Conservation (phyloP, 2,888 invertebrate genomes). For the Meteorus colon region DNA sequence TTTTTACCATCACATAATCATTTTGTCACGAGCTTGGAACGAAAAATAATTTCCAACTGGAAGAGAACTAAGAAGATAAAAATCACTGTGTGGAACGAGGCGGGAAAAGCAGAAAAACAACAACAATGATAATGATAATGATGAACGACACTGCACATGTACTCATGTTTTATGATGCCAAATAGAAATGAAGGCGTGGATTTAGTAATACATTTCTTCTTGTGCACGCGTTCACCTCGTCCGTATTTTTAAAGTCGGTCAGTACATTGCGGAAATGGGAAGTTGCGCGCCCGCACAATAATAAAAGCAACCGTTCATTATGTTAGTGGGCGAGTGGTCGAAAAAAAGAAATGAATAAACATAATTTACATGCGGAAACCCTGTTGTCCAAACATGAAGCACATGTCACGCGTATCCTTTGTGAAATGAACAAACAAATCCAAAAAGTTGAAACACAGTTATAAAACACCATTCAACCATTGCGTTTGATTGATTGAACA, state of each 20-base stretch:
- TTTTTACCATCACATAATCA: neutral
- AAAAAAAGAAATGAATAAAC: neutral
- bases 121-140: constrained; percentile 21
- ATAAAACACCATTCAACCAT: too few relatives aligned
- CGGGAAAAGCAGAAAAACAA: constrained; percentile 5
- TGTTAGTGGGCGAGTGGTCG: neutral
- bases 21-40: neutral
- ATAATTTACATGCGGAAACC: neutral
- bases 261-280: constrained; percentile 31
- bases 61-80: constrained; percentile 38
- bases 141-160: neutral
- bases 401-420: neutral
- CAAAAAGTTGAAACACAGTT: too few relatives aligned
- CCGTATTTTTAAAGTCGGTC: constrained; percentile 29
- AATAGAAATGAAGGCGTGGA: constrained; percentile 11
- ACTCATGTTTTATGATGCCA: constrained; percentile 5
- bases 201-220: constrained; percentile 6
- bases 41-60: neutral
- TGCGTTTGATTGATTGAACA: neutral
- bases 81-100: constrained; percentile 51
- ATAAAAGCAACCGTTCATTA: neutral
- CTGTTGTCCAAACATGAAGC: neutral
- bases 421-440: neutral
- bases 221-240: constrained; percentile 13
- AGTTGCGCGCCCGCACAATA: constrained; percentile 4